Evolutionary conservation across 2,888 invertebrate species (phyloP).

Genomic region (Chymomyza caudatula): DNA sequence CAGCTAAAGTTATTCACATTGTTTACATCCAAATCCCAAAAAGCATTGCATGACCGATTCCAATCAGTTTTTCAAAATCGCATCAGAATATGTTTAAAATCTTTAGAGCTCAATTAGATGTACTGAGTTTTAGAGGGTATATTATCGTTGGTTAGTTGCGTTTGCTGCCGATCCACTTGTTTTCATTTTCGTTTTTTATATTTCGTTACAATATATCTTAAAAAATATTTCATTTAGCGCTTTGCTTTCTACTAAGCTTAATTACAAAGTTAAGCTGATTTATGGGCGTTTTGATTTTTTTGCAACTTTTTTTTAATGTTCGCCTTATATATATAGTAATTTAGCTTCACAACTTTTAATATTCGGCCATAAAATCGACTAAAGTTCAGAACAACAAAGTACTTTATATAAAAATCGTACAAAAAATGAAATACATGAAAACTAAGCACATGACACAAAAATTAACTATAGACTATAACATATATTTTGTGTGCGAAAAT

Average conservation of each 20-base stretch:
- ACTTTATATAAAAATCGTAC: too few relatives aligned
- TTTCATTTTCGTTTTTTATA: neutral
- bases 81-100: too few relatives aligned
- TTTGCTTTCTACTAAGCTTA: neutral
- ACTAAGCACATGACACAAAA: slow-evolving; percentile 26
- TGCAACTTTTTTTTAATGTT: neutral
- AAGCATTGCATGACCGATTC: too few relatives aligned
- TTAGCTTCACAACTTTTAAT: neutral
- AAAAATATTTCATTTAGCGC: neutral
- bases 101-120: too few relatives aligned
- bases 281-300: neutral
- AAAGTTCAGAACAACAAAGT: neutral
- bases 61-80: too few relatives aligned
- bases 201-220: neutral
- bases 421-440: slow-evolving; percentile 38
- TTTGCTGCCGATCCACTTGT: too few relatives aligned
- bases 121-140: too few relatives aligned
- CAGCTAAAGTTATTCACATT: too few relatives aligned
- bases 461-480: slow-evolving; percentile 5
- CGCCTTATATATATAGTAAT: neutral
- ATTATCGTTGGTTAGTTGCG: too few relatives aligned
- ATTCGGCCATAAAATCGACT: neutral
- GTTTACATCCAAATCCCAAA: too few relatives aligned
- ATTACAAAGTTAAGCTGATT: neutral
- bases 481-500: slow-evolving; percentile 31